Base-by-base conservation (phyloP, 2,113 vertebrate genomes). In the Pterocles burchelli region DNA sequence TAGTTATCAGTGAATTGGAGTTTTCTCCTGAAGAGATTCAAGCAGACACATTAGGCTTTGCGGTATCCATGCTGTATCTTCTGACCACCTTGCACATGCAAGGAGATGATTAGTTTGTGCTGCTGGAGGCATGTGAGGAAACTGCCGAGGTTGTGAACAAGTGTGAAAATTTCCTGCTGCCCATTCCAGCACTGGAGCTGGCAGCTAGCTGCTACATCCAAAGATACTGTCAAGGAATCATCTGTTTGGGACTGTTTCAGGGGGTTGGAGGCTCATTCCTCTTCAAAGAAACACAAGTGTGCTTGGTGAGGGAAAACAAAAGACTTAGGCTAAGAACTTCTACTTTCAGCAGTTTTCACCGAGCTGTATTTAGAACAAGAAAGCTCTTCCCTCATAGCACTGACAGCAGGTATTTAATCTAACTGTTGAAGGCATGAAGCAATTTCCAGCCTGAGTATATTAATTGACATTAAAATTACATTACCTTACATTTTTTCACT, bases 11-110 rank as follows among this genome's bases (percentile, higher is more conserved):
- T 17, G 20, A 74, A 25, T 7, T 59, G 45, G 15, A 41, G 5
- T 57, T 71, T 63, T 57, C 57, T 71, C 13, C 80, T 91, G 48
- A 25, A 85, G 82, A 31, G 7, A 67, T 52, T 78, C n/a, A 67
- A 72, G 18, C 15, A 86, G 43, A 38, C 19, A 3, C 28, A 19
- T 67, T 51, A 38, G 22, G 34, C 3, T 55, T 58, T 38, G 22
- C 58, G 28, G 33, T 6, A 84, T 25, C 29, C 14, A 2, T 0
- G 0, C 24, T 34, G 13, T 51, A 3, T 26, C 33, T 83, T 77
- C 45, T 71, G n/a, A 17, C 13, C 0, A 0, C 33, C 57, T 49
- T 85, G 25, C 1, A 5, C 29, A 46, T 0, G 1, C 4, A 51
- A 16, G 24, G 3, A 38, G 3, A 5, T 74, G 34, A 55, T 71